Evolutionary conservation across 1,140 invertebrate species (phyloP).

Genomic region (Lysiphlebus fabarum): DNA sequence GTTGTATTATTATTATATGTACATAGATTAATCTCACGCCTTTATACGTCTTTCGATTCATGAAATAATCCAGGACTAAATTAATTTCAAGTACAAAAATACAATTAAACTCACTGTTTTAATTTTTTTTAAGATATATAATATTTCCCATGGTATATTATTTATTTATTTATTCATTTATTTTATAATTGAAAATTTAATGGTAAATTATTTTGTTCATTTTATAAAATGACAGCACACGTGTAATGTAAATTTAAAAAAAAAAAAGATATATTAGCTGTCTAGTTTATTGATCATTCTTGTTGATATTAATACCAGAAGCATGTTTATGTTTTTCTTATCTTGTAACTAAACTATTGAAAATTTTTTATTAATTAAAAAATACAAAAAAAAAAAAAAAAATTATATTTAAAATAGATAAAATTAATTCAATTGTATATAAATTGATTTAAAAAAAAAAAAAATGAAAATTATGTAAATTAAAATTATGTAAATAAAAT

Average conservation of each 20-base stretch:
- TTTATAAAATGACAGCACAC: no score
- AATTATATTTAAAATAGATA: neutral
- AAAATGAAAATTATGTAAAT: no score
- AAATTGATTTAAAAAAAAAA: no score
- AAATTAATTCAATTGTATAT: no score
- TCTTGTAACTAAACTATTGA: constrained; percentile 9
- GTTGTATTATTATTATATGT: no score
- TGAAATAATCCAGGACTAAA: constrained; percentile 22
- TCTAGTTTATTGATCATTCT: constrained; percentile 20
- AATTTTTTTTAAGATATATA: neutral
- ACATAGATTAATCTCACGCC: neutral
- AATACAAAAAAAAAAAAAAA: no score
- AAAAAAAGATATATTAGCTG: neutral
- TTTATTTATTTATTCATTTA: no score
- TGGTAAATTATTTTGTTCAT: no score
- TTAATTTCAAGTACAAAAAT: constrained; percentile 10
- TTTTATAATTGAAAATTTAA: no score
- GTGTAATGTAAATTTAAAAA: constrained; percentile 6
- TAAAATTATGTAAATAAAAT: no score
- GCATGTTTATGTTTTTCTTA: constrained; percentile 11
- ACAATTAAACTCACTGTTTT: constrained; percentile 18
- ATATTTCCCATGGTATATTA: no score
- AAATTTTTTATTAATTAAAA: neutral
- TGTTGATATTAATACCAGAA: constrained; percentile 25
- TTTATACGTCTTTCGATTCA: constrained; percentile 20